Evolutionary conservation across 1,140 invertebrate genomes (phyloP).

Genomic region (Mactra quadrangularis): DNA sequence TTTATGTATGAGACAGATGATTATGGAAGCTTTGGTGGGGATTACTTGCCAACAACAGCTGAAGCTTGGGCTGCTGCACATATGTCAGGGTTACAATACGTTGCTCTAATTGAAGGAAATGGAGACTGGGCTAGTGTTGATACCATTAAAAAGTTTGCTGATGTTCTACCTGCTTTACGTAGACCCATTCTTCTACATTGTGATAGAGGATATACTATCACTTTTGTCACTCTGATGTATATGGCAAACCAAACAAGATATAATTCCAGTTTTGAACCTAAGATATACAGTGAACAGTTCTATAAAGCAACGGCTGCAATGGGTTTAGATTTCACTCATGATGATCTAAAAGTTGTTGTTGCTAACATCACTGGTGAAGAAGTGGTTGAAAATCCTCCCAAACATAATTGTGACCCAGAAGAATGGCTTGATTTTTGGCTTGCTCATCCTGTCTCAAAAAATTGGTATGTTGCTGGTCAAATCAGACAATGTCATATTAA

Average conservation of each 20-base stretch:
- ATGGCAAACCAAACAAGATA: conserved; percentile 71
- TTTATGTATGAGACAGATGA: conserved; percentile 69
- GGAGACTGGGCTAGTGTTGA: conserved; percentile 72
- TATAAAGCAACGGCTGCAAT: conserved; percentile 72
- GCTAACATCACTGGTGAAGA: conserved; percentile 73
- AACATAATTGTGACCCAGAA: conserved; percentile 64
- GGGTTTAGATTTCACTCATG: conserved; percentile 75
- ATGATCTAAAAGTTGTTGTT: conserved; percentile 66
- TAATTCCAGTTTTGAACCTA: conserved; percentile 60
- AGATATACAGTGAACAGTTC: conserved; percentile 70
- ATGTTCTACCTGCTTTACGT: conserved; percentile 59
- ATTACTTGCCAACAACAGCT: conserved; percentile 67
- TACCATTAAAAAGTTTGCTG: conserved; percentile 68
- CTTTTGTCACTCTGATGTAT: conserved; percentile 75
- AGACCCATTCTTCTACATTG: conserved; percentile 73
- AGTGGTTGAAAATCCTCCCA: conserved; percentile 65
- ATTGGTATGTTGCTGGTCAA: conserved; percentile 77
- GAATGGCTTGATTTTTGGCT: conserved; percentile 77
- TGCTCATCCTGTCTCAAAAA: conserved; percentile 74
- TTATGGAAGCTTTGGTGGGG: conserved; percentile 67
- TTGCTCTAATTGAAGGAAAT: conserved; percentile 63
- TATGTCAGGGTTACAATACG: conserved; percentile 67
- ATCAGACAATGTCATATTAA: conserved; percentile 69
- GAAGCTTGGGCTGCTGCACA: conserved; percentile 66
- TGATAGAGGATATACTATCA: conserved; percentile 73